Base-by-base conservation (phyloP, 2,888 invertebrate genomes). In the Eretmocerus hayati region DNA sequence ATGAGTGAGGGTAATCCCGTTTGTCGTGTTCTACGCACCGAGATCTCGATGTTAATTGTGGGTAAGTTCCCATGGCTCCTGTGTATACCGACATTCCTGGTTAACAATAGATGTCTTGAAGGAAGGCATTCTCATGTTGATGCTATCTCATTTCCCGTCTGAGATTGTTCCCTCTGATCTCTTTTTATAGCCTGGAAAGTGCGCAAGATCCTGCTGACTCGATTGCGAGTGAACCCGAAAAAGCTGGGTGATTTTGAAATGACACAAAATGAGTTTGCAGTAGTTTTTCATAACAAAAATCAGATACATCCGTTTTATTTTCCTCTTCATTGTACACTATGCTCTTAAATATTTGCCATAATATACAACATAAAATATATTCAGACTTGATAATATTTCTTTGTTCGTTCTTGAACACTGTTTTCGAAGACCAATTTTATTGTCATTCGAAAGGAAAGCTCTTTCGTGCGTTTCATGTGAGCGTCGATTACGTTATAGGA, bases 51-150 rank as follows among this genome's bases (percentile, higher is more conserved):
- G 59, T 69, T 71, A 71, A 71, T 70, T 67, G 70, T 70, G 71
- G 66, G 71, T 71, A 70, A 71, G 66, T 71, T 71, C 69, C 66
- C 71, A 71, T 62, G 63, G 59, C 60, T n/a, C n/a, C 61, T 57
- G 54, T 61, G 59, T 56, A 23, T 44, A 57, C 59, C 61, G 57
- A 59, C 57, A 61, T 65, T 62, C 61, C 61, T 60, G 46, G 32
- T 54, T 61, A 62, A 65, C 65, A 64, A 66, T 64, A 59, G 60
- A 62, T 62, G 60, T 61, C 61, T 63, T 62, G 54, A 56, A 61
- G 62, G 63, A 66, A 61, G 61, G 59, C 60, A 62, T 64, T 57
- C 59, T 56, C 59, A 57, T 54, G 56, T 54, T 52, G 66, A 65
- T 66, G 51, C 55, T 64, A 66, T 66, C 66, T 58, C 50, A 53